Conservation (phyloP, 1,140 invertebrate genomes). For the Cydia splendana region DNA sequence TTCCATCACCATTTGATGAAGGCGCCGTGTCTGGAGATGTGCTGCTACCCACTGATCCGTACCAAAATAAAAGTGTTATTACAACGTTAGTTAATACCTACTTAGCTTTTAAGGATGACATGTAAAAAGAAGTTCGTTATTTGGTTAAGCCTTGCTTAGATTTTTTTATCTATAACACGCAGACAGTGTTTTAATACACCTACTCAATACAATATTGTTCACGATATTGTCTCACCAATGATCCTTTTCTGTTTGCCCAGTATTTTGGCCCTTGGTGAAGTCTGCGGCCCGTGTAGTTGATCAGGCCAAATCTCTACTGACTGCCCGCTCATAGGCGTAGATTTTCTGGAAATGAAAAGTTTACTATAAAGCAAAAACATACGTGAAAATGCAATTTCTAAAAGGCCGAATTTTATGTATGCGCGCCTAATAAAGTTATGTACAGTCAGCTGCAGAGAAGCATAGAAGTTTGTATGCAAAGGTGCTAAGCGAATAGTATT, state of each 20-base stretch:
- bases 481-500: no score
- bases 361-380: not conserved
- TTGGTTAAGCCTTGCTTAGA: no score
- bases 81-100: no score
- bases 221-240: constrained; percentile 49
- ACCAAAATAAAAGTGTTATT: not conserved
- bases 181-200: no score
- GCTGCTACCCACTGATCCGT: constrained; percentile 64
- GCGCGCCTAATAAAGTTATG: no score
- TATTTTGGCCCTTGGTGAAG: constrained; percentile 62
- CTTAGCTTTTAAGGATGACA: no score
- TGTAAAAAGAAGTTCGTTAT: no score
- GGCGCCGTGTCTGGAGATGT: constrained; percentile 76
- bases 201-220: not conserved
- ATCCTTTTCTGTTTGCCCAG: constrained; percentile 70
- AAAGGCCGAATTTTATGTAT: no score
- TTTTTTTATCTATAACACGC: no score
- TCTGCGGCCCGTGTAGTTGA: constrained; percentile 57
- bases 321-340: constrained; percentile 70
- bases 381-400: not conserved
- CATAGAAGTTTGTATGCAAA: no score
- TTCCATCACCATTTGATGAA: constrained; percentile 69
- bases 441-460: no score
- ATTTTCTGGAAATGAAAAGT: constrained; percentile 52
- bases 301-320: constrained; percentile 75